Base-by-base conservation (phyloP, 2,888 invertebrate genomes). In the Celastrina argiolus region DNA sequence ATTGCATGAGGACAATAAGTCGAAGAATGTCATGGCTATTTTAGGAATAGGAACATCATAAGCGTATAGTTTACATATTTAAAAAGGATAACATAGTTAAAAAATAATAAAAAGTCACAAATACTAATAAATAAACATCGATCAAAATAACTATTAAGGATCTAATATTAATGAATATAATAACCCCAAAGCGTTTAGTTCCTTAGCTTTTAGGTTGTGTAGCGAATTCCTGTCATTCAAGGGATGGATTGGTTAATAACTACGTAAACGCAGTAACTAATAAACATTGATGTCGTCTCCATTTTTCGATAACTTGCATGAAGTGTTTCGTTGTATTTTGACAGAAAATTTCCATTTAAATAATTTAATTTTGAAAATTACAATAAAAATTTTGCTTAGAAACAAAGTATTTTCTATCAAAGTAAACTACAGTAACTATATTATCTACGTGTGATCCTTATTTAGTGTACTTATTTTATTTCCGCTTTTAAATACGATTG, bases 271-370 rank as follows among this genome's bases (percentile, higher is more conserved):
- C 39, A 56, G 36, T 45, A 12, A 45, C 8, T 12, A 64, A 41
- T 36, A 36, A 10, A 36, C 8, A 36, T 51, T 51, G 22, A 12
- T 51, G 22, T 51, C 51, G 12, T 22, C 22, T 18, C 22, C 51
- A 59, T 31, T 16, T 10, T 31, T 34, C 59, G n/a, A 59, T 59
- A 34, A 31, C 18, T 59, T 59, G 59, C 59, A 59, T 59, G 59
- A 26, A 34, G 16, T 59, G 31, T 58, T 28, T n/a, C n/a, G n/a
- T n/a, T n/a, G n/a, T n/a, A n/a, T 59, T 59, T 59, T 59, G 59
- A 59, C 34, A 59, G 59, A 59, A 31, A 59, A n/a, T n/a, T n/a
- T n/a, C n/a, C n/a, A n/a, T n/a, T n/a, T n/a, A n/a, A n/a, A n/a
- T n/a, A n/a, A n/a, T n/a, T n/a, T n/a, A n/a, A n/a, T n/a, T n/a